These are phyloP conservation scores for Zonitis immaculata DNA, from an alignment of 2,888 invertebrate genomes.

Conservation along the genomic window DNA sequence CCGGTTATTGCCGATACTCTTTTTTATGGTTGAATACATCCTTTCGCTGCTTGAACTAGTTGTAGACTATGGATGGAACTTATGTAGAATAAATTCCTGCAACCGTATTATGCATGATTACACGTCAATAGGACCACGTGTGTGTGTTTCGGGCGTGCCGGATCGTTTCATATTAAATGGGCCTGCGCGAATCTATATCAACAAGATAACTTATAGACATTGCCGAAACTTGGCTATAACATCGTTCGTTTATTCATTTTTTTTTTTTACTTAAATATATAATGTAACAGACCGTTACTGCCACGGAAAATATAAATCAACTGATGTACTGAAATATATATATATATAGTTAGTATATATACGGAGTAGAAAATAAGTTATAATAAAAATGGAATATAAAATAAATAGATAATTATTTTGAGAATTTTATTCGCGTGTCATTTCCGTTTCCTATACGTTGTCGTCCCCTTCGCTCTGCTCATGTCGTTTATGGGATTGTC, in stretches of 20 bases:
- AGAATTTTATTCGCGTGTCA: constrained; percentile 19
- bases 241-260: constrained; percentile 18
- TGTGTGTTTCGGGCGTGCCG: constrained; percentile 25
- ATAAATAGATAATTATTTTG: constrained; percentile 8
- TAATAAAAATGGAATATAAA: constrained; percentile 12
- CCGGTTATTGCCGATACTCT: background rate
- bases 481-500: constrained; percentile 10
- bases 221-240: constrained; percentile 14
- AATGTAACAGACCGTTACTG: constrained; percentile 32
- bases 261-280: background rate
- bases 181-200: constrained; percentile 24
- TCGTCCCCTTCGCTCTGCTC: too few relatives aligned
- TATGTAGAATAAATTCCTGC: constrained; percentile 19
- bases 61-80: too few relatives aligned
- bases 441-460: too few relatives aligned
- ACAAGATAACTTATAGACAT: constrained; percentile 25
- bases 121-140: constrained; percentile 22
- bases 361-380: too few relatives aligned
- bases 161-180: constrained; percentile 21
- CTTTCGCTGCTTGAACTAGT: too few relatives aligned
- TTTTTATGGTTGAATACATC: background rate
- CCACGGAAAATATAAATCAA: constrained; percentile 30
- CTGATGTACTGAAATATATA: too few relatives aligned
- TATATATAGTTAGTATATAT: too few relatives aligned
- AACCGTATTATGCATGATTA: constrained; percentile 19